These are phyloP conservation scores for Odobenus rosmarus DNA, from an alignment of 2,113 vertebrate genomes.

Conservation along the genomic window DNA sequence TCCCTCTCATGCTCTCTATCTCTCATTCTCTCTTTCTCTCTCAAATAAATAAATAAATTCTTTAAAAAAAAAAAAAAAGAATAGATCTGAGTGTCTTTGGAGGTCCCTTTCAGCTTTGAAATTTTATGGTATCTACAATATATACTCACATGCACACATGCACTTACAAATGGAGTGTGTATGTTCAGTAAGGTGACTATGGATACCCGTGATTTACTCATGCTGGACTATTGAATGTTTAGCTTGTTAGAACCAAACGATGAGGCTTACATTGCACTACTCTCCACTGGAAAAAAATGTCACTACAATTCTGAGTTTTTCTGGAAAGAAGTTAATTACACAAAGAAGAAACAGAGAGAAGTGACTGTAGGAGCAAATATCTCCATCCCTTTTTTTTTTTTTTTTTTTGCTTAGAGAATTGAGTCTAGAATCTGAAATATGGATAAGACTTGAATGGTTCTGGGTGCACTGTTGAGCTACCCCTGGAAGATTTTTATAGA, in stretches of 20 bases:
- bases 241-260: neutral
- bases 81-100: neutral
- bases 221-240: neutral
- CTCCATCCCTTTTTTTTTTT: neutral
- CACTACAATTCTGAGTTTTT: neutral
- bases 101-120: neutral
- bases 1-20: too few relatives aligned
- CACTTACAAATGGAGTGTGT: neutral
- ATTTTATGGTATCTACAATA: neutral
- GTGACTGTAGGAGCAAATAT: neutral
- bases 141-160: neutral
- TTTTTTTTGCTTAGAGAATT: neutral
- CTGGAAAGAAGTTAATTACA: neutral
- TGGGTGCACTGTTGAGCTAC: neutral
- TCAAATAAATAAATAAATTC: too few relatives aligned
- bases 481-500: neutral
- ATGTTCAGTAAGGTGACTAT: neutral
- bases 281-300: neutral
- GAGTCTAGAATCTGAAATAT: neutral
- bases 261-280: neutral
- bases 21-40: too few relatives aligned
- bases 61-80: too few relatives aligned
- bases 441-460: neutral
- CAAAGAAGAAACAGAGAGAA: neutral
- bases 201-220: neutral